Evolutionary conservation across 64 coral and sea anemone species (phyloP).

Genomic region (Montipora sp.): DNA sequence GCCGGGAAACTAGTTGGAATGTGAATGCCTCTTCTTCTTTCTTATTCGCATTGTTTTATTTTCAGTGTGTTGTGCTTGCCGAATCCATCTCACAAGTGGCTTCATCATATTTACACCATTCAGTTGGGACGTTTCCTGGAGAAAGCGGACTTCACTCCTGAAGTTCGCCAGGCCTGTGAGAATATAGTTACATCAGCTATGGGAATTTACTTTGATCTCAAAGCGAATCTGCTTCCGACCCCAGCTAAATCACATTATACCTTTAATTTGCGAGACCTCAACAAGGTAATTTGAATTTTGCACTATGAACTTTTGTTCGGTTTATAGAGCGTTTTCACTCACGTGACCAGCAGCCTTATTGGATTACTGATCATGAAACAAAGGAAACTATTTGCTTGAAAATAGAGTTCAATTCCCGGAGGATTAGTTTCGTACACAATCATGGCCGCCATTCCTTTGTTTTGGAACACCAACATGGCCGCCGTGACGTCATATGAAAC

Average conservation of each 20-base stretch:
- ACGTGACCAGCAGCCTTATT: no score
- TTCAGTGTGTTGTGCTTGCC: conserved; percentile 85
- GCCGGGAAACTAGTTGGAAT: no score
- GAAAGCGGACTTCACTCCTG: conserved; percentile 84
- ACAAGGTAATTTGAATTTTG: conserved; percentile 62
- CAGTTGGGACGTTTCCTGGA: conserved; percentile 94
- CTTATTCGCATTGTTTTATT: conserved; percentile 3
- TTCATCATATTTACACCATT: conserved; percentile 90
- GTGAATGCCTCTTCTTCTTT: no score
- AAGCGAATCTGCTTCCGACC: conserved; percentile 82
- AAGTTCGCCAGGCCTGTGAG: conserved; percentile 80
- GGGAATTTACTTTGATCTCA: conserved; percentile 83
- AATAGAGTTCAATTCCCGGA: no score
- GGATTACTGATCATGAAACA: no score
- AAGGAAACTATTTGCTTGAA: no score
- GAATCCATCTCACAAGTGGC: conserved; percentile 82
- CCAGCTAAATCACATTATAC: conserved; percentile 96
- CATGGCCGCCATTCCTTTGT: no score
- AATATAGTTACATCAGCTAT: conserved; percentile 67
- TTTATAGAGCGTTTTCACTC: not conserved
- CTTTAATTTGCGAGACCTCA: conserved; percentile 92
- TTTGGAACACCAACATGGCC: no score
- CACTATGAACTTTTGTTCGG: not conserved
- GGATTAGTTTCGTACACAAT: no score
- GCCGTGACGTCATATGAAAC: no score